Conservation (phyloP, 2,888 invertebrate genomes). For the Ophonus ardosiacus region DNA sequence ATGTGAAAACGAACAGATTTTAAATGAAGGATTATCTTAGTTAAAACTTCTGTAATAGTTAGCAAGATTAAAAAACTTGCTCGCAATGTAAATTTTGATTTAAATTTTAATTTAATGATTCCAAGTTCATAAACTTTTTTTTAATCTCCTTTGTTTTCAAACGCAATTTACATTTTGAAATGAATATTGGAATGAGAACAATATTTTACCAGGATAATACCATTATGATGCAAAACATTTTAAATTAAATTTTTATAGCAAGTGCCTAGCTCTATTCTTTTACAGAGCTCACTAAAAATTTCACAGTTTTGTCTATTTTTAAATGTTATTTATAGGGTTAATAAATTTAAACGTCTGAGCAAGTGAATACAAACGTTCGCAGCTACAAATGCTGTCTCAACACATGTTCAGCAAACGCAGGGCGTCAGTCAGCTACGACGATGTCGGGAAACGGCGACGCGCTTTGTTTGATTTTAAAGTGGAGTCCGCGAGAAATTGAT, state of each 20-base stretch:
- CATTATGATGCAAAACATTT: neutral
- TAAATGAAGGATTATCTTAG: neutral
- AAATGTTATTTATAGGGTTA: slow-evolving; percentile 28
- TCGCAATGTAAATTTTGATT: slow-evolving; percentile 9
- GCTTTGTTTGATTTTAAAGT: neutral
- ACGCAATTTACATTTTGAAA: slow-evolving; percentile 10
- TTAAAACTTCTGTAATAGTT: slow-evolving; percentile 7
- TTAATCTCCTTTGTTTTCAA: slow-evolving; percentile 4
- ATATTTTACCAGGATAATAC: neutral
- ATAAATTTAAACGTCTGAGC: slow-evolving; percentile 22
- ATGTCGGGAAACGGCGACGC: neutral
- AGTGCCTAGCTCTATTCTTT: neutral
- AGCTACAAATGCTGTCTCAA: slow-evolving; percentile 19
- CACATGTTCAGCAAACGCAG: neutral
- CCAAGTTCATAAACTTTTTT: slow-evolving; percentile 10
- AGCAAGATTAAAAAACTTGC: neutral
- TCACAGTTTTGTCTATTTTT: slow-evolving; percentile 33
- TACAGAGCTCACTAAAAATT: slow-evolving; percentile 6
- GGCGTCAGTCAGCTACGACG: neutral
- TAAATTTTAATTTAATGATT: slow-evolving; percentile 17
- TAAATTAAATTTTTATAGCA: neutral
- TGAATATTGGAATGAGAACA: neutral
- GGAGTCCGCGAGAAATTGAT: slow-evolving; percentile 18
- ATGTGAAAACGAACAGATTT: neutral
- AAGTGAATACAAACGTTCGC: slow-evolving; percentile 32